A percentile compares a stretch with the other conserved stretches of the same genome.
phyloP scores from a whole-genome alignment of 2,888 invertebrate genomes.

The Trimorus sp. region DNA sequence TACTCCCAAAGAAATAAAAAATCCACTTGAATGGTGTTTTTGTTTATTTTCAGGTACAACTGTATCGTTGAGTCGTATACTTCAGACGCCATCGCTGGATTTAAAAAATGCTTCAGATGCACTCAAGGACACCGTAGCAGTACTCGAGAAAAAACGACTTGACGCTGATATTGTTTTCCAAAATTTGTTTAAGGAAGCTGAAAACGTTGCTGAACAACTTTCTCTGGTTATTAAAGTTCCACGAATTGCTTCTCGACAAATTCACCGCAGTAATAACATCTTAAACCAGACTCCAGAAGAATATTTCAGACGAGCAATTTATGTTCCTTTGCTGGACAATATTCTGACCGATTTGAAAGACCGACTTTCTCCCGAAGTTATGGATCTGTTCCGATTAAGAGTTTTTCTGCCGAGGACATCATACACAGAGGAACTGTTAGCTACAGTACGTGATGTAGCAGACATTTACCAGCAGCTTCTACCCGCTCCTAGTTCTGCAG shows the following conservation, averaged over 20 bases:
- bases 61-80: conserved; percentile 47
- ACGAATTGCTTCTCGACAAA: conserved; percentile 67
- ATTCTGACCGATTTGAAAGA: conserved; percentile 67
- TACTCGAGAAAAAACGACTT: conserved; percentile 68
- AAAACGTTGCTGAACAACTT: conserved; percentile 69
- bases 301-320: conserved; percentile 17
- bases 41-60: neutral
- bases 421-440: no score
- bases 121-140: conserved; percentile 66
- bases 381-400: conserved; percentile 68
- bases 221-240: conserved; percentile 68
- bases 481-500: no score
- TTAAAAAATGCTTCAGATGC: conserved; percentile 71
- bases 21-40: no score
- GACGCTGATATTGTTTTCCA: conserved; percentile 67
- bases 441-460: no score
- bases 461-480: no score
- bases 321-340: conserved; percentile 63
- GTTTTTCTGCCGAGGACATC: conserved; percentile 11
- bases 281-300: neutral
- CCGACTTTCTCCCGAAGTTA: conserved; percentile 67
- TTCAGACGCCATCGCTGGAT: conserved; percentile 66
- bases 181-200: conserved; percentile 68
- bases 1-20: no score
- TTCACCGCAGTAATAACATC: conserved; percentile 50